Percentiles rank a stretch among this genome's conserved stretches.
phyloP scores from a whole-genome alignment of 2,888 invertebrate genomes.

The Autographa pulchrina region DNA sequence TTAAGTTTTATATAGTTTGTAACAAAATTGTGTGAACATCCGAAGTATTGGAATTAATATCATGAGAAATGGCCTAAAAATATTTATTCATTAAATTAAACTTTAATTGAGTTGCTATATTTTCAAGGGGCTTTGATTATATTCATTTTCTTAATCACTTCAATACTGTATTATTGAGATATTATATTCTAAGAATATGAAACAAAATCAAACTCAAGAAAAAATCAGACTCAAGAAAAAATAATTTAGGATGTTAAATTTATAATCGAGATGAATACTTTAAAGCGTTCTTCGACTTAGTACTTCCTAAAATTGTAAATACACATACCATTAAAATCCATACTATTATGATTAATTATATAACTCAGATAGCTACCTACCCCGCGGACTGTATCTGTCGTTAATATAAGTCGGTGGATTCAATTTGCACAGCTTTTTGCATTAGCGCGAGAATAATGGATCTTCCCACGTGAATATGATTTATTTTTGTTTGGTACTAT shows the following conservation, averaged over 20 bases:
- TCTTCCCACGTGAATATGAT: slow-evolving; percentile 50
- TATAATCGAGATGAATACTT: no score
- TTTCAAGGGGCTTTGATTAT: no score
- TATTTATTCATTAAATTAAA: background rate
- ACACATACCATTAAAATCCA: background rate
- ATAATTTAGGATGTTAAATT: no score
- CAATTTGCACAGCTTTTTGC: slow-evolving; percentile 58
- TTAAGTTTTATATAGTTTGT: background rate
- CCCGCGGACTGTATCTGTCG: slow-evolving; percentile 43
- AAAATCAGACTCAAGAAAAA: no score
- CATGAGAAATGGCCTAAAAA: background rate
- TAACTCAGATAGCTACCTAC: slow-evolving; percentile 14
- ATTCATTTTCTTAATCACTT: no score
- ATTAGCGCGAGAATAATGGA: slow-evolving; percentile 46
- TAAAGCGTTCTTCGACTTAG: no score
- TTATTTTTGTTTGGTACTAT: slow-evolving; percentile 42
- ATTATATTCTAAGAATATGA: no score
- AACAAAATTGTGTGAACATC: background rate
- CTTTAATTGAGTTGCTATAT: no score
- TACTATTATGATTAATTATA: slow-evolving; percentile 37
- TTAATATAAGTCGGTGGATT: slow-evolving; percentile 54
- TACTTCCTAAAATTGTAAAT: no score
- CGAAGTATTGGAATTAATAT: background rate
- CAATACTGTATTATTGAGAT: no score
- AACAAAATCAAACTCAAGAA: no score